phyloP scores from a whole-genome alignment of 2,888 invertebrate genomes.

The Enoplolaimus lenunculus region DNA sequence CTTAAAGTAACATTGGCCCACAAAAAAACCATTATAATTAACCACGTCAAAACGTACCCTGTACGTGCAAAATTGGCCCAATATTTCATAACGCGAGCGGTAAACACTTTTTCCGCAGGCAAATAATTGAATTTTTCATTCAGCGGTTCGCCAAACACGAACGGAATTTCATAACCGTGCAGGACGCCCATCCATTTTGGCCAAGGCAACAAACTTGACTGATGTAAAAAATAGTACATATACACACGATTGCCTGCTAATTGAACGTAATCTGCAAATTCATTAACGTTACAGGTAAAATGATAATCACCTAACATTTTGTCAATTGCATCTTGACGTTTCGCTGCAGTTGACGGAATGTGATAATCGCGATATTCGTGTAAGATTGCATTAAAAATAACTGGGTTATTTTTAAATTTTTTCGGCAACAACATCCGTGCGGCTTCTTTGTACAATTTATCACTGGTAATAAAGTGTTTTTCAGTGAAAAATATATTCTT shows the following conservation, averaged over 20 bases:
- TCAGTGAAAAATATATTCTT: conserved; percentile 36
- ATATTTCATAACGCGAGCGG: conserved; percentile 75
- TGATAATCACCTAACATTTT: conserved; percentile 39
- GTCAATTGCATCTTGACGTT: conserved; percentile 44
- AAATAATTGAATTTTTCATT: conserved; percentile 74
- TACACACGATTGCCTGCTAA: conserved; percentile 33
- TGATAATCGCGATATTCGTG: conserved; percentile 85
- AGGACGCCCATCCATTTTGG: conserved; percentile 98
- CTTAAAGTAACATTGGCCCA: no score
- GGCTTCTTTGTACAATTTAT: conserved; percentile 33
- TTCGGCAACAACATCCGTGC: conserved; percentile 33
- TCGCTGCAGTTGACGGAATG: conserved; percentile 65
- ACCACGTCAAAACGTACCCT: conserved; percentile 65
- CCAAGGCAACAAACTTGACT: conserved; percentile 53
- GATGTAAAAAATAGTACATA: conserved; percentile 38
- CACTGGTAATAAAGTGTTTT: conserved; percentile 34
- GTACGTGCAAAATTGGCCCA: conserved; percentile 82
- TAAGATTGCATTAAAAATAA: conserved; percentile 62
- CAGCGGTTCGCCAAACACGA: conserved; percentile 86
- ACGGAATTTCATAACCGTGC: conserved; percentile 95
- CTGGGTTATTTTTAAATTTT: conserved; percentile 44
- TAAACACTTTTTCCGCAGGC: conserved; percentile 67
- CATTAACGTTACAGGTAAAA: conserved; percentile 41
- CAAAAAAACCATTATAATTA: no score
- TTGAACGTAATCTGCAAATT: conserved; percentile 32